A percentile compares a stretch with the other conserved stretches of the same genome.
phyloP scores from a whole-genome alignment of 2,888 invertebrate genomes.

The Drosophila mulleri region DNA sequence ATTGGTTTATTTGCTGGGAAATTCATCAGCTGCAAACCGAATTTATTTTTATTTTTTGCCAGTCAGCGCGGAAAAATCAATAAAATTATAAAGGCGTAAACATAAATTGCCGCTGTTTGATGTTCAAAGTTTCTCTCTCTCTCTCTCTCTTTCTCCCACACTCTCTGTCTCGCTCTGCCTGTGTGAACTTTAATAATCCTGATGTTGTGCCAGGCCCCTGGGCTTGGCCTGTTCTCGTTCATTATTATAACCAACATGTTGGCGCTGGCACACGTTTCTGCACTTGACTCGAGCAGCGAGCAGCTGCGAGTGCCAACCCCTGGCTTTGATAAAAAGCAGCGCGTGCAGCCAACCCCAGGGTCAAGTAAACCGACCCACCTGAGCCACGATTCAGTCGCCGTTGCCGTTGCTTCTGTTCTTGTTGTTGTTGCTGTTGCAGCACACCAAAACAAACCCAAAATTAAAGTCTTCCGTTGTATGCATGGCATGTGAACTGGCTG shows the following conservation, averaged over 20 bases:
- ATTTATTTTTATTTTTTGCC: constrained; percentile 35
- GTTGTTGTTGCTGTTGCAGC: constrained; percentile 13
- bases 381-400: constrained; percentile 22
- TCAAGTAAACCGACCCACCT: constrained; percentile 75
- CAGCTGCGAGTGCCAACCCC: constrained; percentile 63
- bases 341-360: constrained; percentile 64
- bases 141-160: neutral
- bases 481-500: neutral
- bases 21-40: constrained; percentile 59
- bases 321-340: constrained; percentile 59
- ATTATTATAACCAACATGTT: constrained; percentile 61
- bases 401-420: constrained; percentile 1
- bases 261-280: constrained; percentile 75
- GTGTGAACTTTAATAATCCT: constrained; percentile 37
- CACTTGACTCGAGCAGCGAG: constrained; percentile 77
- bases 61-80: constrained; percentile 70
- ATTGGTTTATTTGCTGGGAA: constrained; percentile 64
- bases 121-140: constrained; percentile 13
- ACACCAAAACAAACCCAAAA: constrained; percentile 54
- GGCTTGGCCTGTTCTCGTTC: constrained; percentile 21
- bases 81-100: constrained; percentile 78
- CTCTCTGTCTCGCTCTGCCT: neutral
- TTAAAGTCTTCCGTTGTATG: constrained; percentile 59
- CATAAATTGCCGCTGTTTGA: constrained; percentile 62
- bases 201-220: constrained; percentile 8